Conservation (phyloP, 2,113 vertebrate genomes). For the Centropristis striata region DNA sequence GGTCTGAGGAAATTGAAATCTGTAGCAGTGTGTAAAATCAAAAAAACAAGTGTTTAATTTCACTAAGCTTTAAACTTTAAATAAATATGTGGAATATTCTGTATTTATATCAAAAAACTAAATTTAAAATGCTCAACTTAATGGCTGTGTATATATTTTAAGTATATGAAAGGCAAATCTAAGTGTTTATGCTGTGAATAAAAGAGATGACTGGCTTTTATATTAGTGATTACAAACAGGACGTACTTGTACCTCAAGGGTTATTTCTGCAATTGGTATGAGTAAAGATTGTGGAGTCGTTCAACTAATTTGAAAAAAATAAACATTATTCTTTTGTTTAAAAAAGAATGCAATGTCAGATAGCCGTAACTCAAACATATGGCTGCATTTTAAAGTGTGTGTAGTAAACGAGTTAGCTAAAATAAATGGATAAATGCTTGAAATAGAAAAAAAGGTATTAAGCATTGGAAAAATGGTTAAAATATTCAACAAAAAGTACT, state of each 20-base stretch:
- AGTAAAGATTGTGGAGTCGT: too few relatives aligned
- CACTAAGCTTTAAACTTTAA: slow-evolving; percentile 5
- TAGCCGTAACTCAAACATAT: too few relatives aligned
- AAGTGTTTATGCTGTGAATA: background rate
- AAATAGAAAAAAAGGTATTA: too few relatives aligned
- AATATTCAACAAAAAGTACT: too few relatives aligned
- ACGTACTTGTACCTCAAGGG: background rate
- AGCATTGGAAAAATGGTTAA: too few relatives aligned
- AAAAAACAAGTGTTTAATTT: slow-evolving; percentile 29
- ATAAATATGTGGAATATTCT: background rate
- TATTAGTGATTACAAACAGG: background rate
- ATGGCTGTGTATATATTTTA: background rate
- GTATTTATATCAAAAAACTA: too few relatives aligned
- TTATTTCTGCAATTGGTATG: background rate
- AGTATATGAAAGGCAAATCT: background rate
- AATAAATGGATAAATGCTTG: too few relatives aligned
- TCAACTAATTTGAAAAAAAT: background rate
- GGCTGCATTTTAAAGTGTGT: too few relatives aligned
- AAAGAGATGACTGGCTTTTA: background rate
- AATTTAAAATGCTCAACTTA: too few relatives aligned
- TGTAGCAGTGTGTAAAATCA: background rate
- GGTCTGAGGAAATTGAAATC: slow-evolving; percentile 31
- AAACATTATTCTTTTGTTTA: too few relatives aligned
- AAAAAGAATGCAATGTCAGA: too few relatives aligned
- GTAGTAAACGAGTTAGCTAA: too few relatives aligned